A percentile compares a stretch with the other conserved stretches of the same genome.
phyloP scores from a whole-genome alignment of 2,113 vertebrate species.

The Elephas maximus region DNA sequence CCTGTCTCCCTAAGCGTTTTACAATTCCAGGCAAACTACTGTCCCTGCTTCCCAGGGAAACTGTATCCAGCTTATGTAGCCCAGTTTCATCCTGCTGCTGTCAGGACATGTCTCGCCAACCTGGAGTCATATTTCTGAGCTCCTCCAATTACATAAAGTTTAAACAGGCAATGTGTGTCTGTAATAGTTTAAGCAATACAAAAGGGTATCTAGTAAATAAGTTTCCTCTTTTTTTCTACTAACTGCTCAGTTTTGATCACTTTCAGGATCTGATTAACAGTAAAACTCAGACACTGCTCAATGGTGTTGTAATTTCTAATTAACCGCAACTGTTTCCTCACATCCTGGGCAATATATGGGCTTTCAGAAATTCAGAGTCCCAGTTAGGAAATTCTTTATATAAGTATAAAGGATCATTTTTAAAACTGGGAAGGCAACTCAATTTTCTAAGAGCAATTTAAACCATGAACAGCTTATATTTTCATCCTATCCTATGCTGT shows the following conservation, averaged over 20 bases:
- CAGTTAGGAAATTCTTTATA: background rate
- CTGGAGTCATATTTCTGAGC: background rate
- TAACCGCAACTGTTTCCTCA: constrained; percentile 20
- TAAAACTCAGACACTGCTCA: background rate
- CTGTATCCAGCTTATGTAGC: background rate
- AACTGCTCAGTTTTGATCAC: constrained; percentile 8
- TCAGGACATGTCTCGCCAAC: background rate
- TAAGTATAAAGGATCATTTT: constrained; percentile 24
- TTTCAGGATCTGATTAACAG: constrained; percentile 29
- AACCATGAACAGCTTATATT: background rate
- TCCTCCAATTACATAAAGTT: background rate
- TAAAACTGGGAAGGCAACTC: constrained; percentile 25
- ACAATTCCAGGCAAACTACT: background rate
- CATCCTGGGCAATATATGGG: background rate
- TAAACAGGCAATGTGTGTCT: background rate
- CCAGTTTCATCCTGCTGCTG: constrained; percentile 1
- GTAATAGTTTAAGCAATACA: background rate
- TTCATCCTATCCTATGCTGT: background rate
- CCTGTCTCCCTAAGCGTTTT: constrained; percentile 21
- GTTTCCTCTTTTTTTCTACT: background rate
- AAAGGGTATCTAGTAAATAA: background rate
- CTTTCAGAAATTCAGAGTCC: constrained; percentile 49
- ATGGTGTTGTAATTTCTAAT: background rate
- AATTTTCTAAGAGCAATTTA: constrained; percentile 49
- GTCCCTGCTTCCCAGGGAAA: background rate